phyloP scores from a whole-genome alignment of 2,888 invertebrate species.

The Platycheirus albimanus region DNA sequence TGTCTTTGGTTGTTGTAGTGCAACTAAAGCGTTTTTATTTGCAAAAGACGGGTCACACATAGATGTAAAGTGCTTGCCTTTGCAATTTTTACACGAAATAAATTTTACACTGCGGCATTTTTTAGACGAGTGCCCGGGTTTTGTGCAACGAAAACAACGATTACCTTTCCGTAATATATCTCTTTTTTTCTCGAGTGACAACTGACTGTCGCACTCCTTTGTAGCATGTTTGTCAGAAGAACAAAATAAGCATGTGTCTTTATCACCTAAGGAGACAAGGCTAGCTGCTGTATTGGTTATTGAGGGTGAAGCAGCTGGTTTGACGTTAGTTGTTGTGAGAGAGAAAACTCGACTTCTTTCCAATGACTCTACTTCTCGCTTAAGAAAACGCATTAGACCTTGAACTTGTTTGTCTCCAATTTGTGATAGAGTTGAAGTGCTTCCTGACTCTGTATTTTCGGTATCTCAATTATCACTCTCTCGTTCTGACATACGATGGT shows the following conservation, averaged over 20 bases:
- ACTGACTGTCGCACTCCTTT: slow-evolving; percentile 22
- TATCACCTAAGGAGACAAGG: slow-evolving; percentile 18
- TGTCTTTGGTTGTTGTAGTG: not conserved
- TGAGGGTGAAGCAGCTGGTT: not conserved
- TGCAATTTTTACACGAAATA: slow-evolving; percentile 20
- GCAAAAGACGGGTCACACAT: slow-evolving; percentile 11
- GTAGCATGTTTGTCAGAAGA: slow-evolving; percentile 16
- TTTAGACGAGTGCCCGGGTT: slow-evolving; percentile 16
- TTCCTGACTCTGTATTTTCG: no score
- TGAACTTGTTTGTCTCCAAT: no score
- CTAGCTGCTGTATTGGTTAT: slow-evolving; percentile 12
- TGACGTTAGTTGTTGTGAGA: no score
- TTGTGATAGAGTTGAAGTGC: no score
- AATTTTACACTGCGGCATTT: no score
- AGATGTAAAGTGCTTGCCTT: slow-evolving; percentile 18
- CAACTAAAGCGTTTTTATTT: not conserved
- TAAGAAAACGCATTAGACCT: no score
- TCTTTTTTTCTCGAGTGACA: not conserved
- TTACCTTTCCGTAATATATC: slow-evolving; percentile 26
- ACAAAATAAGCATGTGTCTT: slow-evolving; percentile 1
- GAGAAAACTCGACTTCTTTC: no score
- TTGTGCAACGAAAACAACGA: no score
- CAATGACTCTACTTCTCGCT: no score
- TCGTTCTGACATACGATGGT: no score
- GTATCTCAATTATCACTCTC: no score